Percentiles rank a stretch among this genome's conserved stretches.
Evolutionary conservation across 2,888 invertebrate genomes (phyloP).

Genomic region (Capitulum mitella): DNA sequence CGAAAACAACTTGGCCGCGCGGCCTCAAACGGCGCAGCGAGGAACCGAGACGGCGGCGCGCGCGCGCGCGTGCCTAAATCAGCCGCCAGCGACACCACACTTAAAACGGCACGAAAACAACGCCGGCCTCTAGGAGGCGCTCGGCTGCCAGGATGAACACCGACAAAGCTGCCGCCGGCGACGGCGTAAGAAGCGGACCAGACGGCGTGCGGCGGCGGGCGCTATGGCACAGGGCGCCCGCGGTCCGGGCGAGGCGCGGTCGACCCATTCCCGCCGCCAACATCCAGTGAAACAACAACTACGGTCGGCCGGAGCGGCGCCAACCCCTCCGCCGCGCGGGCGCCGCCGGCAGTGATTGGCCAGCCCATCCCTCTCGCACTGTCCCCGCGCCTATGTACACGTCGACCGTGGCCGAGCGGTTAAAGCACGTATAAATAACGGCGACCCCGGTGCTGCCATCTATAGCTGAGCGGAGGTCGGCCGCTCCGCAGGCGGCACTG

Average conservation of each 20-base stretch:
- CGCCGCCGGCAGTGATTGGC: not conserved
- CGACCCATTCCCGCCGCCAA: not conserved
- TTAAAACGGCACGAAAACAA: not conserved
- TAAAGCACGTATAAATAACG: slow-evolving; percentile 18
- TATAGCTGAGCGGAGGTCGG: not conserved
- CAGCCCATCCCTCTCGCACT: not conserved
- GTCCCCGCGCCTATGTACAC: not conserved
- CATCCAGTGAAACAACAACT: not conserved
- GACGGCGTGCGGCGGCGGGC: not conserved
- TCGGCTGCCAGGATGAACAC: not conserved
- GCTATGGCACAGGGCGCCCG: slow-evolving; percentile 9
- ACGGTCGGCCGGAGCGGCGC: not conserved
- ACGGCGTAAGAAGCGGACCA: not conserved
- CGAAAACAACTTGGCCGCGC: not conserved
- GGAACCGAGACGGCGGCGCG: not conserved
- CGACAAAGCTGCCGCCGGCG: not conserved
- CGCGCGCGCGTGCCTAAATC: too few species aligned
- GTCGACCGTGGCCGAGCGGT: too few species aligned
- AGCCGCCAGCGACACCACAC: not conserved
- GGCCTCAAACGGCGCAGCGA: not conserved
- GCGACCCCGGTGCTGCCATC: not conserved
- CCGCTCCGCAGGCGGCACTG: not conserved
- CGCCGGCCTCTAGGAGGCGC: slow-evolving; percentile 2
- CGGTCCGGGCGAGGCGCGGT: not conserved
- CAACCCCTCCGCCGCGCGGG: not conserved